Conservation (phyloP, 2,888 invertebrate genomes). For the Gari tellinella region DNA sequence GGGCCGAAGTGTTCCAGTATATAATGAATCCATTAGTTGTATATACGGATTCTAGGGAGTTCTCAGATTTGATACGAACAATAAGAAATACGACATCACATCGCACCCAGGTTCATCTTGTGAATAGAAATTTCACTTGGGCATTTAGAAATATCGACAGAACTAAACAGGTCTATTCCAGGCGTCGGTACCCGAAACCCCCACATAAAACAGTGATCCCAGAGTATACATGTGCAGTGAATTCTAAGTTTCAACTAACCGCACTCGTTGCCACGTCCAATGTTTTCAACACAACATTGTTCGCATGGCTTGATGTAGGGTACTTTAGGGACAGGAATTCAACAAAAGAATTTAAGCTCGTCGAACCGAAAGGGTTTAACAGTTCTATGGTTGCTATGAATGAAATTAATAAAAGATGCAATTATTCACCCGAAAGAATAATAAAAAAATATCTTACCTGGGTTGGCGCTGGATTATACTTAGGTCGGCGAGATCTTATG, state of each 20-base stretch:
- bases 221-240: slow-evolving; percentile 67
- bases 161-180: slow-evolving; percentile 46
- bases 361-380: slow-evolving; percentile 23
- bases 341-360: slow-evolving; percentile 43
- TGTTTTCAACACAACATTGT: slow-evolving; percentile 58
- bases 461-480: slow-evolving; percentile 57
- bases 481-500: slow-evolving; percentile 35
- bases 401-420: slow-evolving; percentile 7
- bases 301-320: slow-evolving; percentile 71
- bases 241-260: slow-evolving; percentile 67
- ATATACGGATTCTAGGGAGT: slow-evolving; percentile 61
- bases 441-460: slow-evolving; percentile 58
- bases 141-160: slow-evolving; percentile 54
- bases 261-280: slow-evolving; percentile 47
- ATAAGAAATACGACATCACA: slow-evolving; percentile 25
- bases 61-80: slow-evolving; percentile 30
- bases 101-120: slow-evolving; percentile 44
- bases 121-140: slow-evolving; percentile 57
- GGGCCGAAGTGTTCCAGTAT: slow-evolving; percentile 43
- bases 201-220: slow-evolving; percentile 70
- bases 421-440: slow-evolving; percentile 34
- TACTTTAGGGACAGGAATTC: slow-evolving; percentile 60
- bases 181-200: slow-evolving; percentile 64
- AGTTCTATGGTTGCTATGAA: slow-evolving; percentile 36
- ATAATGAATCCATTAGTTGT: slow-evolving; percentile 63